Conservation (phyloP, 2,888 invertebrate species). For the Chorisops tibialis region DNA sequence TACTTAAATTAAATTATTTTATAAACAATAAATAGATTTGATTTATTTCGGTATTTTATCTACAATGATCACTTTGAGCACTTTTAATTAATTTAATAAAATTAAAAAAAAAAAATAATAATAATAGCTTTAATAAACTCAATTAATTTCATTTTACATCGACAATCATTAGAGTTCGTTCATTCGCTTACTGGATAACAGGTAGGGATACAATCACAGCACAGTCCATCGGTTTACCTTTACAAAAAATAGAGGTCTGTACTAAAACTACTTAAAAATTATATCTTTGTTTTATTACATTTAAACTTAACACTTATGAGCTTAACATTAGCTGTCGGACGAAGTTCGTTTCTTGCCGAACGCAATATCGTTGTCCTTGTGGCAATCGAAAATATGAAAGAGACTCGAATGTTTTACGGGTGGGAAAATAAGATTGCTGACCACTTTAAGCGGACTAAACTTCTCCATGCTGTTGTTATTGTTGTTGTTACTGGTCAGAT, state of each 20-base stretch:
- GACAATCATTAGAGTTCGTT: no score
- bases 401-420: conserved; percentile 50
- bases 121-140: no score
- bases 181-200: background rate
- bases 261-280: background rate
- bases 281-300: background rate
- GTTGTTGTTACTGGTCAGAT: conserved; percentile 34
- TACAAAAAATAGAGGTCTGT: no score
- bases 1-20: conserved; percentile 1
- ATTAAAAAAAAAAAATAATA: conserved; percentile 13
- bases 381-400: conserved; percentile 44
- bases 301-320: background rate
- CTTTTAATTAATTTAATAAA: conserved; percentile 8
- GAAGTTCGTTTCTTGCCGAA: conserved; percentile 19
- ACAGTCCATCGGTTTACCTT: no score
- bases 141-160: background rate
- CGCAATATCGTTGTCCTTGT: background rate
- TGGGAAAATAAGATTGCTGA: conserved; percentile 51
- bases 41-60: conserved; percentile 10
- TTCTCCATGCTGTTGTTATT: conserved; percentile 41
- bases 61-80: conserved; percentile 18
- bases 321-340: conserved; percentile 18
- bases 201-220: background rate
- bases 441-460: conserved; percentile 52
- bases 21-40: conserved; percentile 20